Evolutionary conservation across 1,140 invertebrate species (phyloP).

Genomic region (Pseudachorutes palmiensis): DNA sequence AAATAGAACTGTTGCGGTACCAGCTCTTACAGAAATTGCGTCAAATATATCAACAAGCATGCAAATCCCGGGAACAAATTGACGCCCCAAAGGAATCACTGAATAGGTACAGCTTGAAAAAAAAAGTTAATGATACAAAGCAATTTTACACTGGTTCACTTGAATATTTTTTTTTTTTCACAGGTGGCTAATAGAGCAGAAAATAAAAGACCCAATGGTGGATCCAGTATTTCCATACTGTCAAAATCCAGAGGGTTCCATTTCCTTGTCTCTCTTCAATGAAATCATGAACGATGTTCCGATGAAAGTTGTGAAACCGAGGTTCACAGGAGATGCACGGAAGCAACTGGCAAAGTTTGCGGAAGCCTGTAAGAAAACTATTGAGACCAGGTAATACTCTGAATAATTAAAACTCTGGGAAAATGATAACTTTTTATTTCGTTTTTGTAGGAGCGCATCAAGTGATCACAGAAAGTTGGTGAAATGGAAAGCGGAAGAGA

Average conservation of each 20-base stretch:
- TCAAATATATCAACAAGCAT: constrained; percentile 86
- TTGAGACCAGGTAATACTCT: constrained; percentile 62
- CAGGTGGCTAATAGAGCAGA: constrained; percentile 84
- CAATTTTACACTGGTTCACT: neutral
- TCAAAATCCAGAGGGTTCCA: constrained; percentile 84
- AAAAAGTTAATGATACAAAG: neutral
- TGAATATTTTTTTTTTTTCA: neutral
- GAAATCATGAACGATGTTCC: constrained; percentile 99
- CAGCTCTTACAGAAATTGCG: constrained; percentile 71
- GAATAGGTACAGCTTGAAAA: constrained; percentile 53
- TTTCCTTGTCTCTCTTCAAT: constrained; percentile 72
- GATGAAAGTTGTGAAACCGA: constrained; percentile 86
- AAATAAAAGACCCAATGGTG: constrained; percentile 66
- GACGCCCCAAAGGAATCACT: constrained; percentile 94
- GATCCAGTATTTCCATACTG: constrained; percentile 84
- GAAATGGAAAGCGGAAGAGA: constrained; percentile 97
- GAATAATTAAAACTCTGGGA: neutral
- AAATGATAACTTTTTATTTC: neutral
- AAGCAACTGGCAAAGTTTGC: constrained; percentile 91
- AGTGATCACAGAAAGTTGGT: constrained; percentile 91
- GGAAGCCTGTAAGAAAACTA: constrained; percentile 93
- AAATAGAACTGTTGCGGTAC: constrained; percentile 43
- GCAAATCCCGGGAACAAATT: constrained; percentile 84
- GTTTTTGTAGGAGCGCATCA: constrained; percentile 62
- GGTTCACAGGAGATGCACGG: constrained; percentile 90